Percentiles rank a stretch among this genome's conserved stretches.
Conservation (phyloP, 1,140 invertebrate species). For the Psilanteris sp. region DNA sequence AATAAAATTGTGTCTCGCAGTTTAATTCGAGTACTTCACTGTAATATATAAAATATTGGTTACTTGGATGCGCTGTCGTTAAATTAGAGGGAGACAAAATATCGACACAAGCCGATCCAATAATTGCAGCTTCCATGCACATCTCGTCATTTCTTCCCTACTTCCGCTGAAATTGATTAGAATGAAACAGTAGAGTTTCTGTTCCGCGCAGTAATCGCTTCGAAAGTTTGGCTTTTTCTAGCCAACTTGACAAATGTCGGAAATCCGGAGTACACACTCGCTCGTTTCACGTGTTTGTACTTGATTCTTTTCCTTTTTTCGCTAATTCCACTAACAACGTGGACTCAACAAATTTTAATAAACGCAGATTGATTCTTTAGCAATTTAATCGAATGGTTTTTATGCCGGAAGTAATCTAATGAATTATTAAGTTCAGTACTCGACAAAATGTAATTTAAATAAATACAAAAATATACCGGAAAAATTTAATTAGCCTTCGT, state of each 20-base stretch:
- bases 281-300: constrained; percentile 12
- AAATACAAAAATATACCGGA: not conserved
- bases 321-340: constrained; percentile 5
- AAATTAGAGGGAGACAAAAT: constrained; percentile 40
- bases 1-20: constrained; percentile 17
- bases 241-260: constrained; percentile 33
- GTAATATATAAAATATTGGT: constrained; percentile 46
- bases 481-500: not conserved
- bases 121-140: constrained; percentile 56
- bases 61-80: constrained; percentile 26
- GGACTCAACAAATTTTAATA: constrained; percentile 13
- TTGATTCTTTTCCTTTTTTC: not conserved
- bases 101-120: constrained; percentile 45
- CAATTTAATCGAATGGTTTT: not conserved
- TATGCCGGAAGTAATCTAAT: constrained; percentile 1
- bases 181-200: constrained; percentile 49
- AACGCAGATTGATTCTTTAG: constrained; percentile 10
- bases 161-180: constrained; percentile 53
- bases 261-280: constrained; percentile 25
- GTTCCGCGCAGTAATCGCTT: constrained; percentile 26
- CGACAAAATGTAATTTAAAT: too few species aligned
- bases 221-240: constrained; percentile 47
- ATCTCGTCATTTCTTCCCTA: constrained; percentile 46
- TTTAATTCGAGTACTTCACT: constrained; percentile 1
- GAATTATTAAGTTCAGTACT: constrained; percentile 1